These are phyloP conservation scores for Lithophane socia DNA, from an alignment of 2,888 invertebrate species.

Conservation along the genomic window DNA sequence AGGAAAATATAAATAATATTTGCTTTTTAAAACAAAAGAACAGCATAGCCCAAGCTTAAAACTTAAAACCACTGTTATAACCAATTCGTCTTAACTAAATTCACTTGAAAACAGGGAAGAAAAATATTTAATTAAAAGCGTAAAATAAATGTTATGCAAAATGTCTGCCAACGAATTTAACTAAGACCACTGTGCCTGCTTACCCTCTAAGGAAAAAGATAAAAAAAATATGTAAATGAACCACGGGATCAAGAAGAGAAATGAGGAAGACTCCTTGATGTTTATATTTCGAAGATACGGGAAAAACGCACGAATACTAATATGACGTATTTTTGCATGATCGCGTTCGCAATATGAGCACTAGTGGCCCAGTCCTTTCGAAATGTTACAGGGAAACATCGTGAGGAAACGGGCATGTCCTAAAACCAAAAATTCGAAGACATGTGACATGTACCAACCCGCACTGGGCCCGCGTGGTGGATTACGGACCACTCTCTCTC, in stretches of 20 bases:
- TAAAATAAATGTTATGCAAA: constrained; percentile 45
- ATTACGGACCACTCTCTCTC: no score
- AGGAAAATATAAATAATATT: neutral
- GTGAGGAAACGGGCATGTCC: no score
- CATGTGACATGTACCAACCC: no score
- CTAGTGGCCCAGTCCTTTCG: no score
- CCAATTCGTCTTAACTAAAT: constrained; percentile 25
- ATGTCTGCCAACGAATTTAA: constrained; percentile 30
- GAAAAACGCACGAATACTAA: constrained; percentile 13
- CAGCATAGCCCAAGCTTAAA: neutral
- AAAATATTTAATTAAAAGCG: constrained; percentile 57
- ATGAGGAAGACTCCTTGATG: constrained; percentile 37
- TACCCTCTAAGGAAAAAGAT: constrained; percentile 48
- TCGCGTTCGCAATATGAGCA: neutral
- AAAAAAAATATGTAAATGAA: constrained; percentile 60
- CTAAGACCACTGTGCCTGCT: constrained; percentile 37
- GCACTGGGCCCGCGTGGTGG: no score
- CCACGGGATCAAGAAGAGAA: constrained; percentile 24
- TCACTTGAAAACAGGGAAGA: neutral
- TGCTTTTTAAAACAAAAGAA: neutral
- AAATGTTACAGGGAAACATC: no score
- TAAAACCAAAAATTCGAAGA: no score
- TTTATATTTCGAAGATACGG: constrained; percentile 48
- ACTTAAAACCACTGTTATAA: constrained; percentile 1
- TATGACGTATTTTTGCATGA: constrained; percentile 15